phyloP scores from a whole-genome alignment of 1,140 invertebrate genomes.

The Philotrypesis tridentata region DNA sequence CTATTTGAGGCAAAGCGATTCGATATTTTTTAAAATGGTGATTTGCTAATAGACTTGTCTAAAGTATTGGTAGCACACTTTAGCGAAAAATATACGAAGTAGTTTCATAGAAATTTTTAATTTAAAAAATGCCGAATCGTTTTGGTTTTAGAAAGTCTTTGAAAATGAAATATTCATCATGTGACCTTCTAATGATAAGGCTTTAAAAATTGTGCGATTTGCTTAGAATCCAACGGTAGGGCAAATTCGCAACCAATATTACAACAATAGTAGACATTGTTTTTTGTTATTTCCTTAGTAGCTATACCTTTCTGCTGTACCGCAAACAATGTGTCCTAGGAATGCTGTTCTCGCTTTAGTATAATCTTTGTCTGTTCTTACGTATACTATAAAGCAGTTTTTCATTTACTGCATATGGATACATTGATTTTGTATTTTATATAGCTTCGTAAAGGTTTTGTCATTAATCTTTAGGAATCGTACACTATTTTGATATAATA shows the following conservation, averaged over 20 bases:
- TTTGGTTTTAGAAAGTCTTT: conserved; percentile 38
- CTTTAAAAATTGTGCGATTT: conserved; percentile 22
- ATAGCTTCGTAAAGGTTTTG: neutral
- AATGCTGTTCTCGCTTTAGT: neutral
- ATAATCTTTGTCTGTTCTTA: neutral
- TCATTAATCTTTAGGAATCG: neutral
- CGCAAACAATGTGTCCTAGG: neutral
- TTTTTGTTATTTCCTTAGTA: neutral
- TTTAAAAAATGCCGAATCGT: conserved; percentile 39
- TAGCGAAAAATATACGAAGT: conserved; percentile 20
- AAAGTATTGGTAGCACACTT: conserved; percentile 38
- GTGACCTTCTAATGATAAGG: conserved; percentile 38
- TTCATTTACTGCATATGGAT: neutral
- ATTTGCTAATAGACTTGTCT: neutral
- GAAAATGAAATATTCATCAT: conserved; percentile 1
- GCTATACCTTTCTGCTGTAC: neutral
- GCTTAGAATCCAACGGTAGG: neutral
- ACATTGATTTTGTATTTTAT: neutral
- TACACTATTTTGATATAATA: neutral
- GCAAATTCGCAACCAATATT: conserved; percentile 31
- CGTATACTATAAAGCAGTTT: neutral
- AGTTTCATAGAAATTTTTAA: conserved; percentile 29
- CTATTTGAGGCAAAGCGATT: conserved; percentile 56
- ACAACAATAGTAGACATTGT: conserved; percentile 10
- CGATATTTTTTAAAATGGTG: conserved; percentile 49